A percentile compares a stretch with the other conserved stretches of the same genome.
These are phyloP conservation scores for Riparia riparia DNA, from an alignment of 2,113 vertebrate genomes.

Conservation along the genomic window DNA sequence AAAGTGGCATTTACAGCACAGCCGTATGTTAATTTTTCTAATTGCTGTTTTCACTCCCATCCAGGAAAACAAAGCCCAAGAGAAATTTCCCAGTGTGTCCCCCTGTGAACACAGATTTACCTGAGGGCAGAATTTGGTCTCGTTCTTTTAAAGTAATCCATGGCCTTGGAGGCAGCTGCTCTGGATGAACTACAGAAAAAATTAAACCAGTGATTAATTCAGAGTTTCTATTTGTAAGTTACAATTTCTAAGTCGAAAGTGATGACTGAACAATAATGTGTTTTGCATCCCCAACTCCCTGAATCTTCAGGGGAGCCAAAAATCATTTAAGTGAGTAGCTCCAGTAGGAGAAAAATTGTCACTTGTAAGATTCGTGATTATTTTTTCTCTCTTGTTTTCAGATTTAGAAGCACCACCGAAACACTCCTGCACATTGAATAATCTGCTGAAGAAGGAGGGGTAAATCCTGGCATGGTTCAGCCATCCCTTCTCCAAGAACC, in stretches of 20 bases:
- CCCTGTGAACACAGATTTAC: slow-evolving; percentile 62
- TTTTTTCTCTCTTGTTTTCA: neutral
- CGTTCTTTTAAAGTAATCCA: slow-evolving; percentile 98
- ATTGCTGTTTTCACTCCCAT: neutral
- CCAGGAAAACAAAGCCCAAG: neutral
- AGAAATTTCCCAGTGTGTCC: neutral
- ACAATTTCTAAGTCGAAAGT: neutral
- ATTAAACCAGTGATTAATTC: neutral
- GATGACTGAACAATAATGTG: neutral
- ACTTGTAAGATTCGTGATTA: neutral
- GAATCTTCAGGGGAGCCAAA: neutral
- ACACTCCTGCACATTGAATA: neutral
- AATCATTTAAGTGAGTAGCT: neutral
- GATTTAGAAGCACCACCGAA: neutral
- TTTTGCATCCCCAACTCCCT: neutral
- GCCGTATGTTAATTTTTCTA: neutral
- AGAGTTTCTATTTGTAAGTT: neutral
- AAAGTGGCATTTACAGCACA: neutral
- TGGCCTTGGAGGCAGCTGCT: slow-evolving; percentile 97
- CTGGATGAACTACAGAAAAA: slow-evolving; percentile 89
- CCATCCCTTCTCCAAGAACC: neutral
- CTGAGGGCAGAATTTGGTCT: slow-evolving; percentile 93
- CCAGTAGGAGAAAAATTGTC: neutral
- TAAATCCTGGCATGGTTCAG: neutral
- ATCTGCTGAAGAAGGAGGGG: neutral